phyloP scores from a whole-genome alignment of 2,797 vertebrate species.

The Gambelia wislizenii region DNA sequence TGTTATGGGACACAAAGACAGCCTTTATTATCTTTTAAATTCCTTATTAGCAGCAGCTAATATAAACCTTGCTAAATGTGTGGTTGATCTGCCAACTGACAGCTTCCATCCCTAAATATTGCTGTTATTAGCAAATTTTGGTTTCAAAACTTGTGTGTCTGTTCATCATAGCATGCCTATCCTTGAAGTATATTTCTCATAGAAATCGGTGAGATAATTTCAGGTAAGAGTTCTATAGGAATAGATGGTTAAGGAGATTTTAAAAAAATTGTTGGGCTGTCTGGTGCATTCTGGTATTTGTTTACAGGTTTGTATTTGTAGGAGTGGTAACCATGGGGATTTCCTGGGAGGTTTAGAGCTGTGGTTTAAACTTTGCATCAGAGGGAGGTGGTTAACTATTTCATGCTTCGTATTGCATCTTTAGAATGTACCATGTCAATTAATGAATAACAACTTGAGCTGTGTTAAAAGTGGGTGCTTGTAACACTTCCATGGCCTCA shows the following conservation, averaged over 20 bases:
- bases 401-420: background rate
- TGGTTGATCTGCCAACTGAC: too few species aligned
- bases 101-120: background rate
- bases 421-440: background rate
- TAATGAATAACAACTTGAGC: background rate
- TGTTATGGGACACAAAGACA: background rate
- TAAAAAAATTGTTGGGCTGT: background rate
- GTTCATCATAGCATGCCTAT: background rate
- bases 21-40: background rate
- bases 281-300: background rate
- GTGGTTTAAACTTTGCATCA: background rate
- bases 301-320: background rate
- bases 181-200: background rate
- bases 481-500: too few species aligned
- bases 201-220: background rate
- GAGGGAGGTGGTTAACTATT: background rate
- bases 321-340: background rate
- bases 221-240: background rate
- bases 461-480: background rate
- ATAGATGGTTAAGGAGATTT: background rate
- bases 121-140: background rate
- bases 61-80: background rate
- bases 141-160: background rate
- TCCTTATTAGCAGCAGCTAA: background rate
- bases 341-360: background rate